Evolutionary conservation across 2,888 invertebrate species (phyloP), one percentile per base, ranked within the genome.

Genomic region (Drymonia ruficornis): DNA sequence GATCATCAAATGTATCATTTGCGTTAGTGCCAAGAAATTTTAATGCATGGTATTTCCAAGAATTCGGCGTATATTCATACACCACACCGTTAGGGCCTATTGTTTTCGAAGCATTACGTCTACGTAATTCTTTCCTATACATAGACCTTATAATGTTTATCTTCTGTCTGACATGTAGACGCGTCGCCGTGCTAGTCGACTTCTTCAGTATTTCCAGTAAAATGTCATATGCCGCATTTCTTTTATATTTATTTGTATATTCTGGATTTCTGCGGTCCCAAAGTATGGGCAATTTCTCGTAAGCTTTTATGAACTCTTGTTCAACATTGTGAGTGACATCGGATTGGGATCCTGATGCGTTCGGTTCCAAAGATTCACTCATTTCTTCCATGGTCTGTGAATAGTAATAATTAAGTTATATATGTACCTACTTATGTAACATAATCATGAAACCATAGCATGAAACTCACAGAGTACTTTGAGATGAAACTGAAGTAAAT

Each of bases 81-180:
- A 66, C 36, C 40, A 78, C 71, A 28, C 80, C 81, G 28, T 78
- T 70, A 0, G 60, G 31, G 0, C 66, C 64, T 11, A 70, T 53
- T 23, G 49, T 60, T 55, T 66, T 71, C 1, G 81, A 78, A 15
- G 60, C 59, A 42, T 74, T 61, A 62, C 74, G 62, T 62, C 62
- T 76, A 29, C 61, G 65, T 4, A 70, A 55, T 3, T 72, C 72
- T 61, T 79, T 80, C 43, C 75, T 72, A 46, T 78, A 81, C 0
- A 61, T 59, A 8, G 79, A 79, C n/a, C 81, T 67, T 45, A 80
- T 36, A 52, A 70, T 68, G 42, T 81, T 81, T 55, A 81, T 80
- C 69, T 81, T 80, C 46, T 70, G 71, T 15, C 78, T 71, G 12
- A 80, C 78, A 43, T 55, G 64, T 43, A 54, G 53, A 28, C 70